Percentiles rank a stretch among this genome's conserved stretches.
phyloP scores from a whole-genome alignment of 1,140 invertebrate species.

The Diprion similis region DNA sequence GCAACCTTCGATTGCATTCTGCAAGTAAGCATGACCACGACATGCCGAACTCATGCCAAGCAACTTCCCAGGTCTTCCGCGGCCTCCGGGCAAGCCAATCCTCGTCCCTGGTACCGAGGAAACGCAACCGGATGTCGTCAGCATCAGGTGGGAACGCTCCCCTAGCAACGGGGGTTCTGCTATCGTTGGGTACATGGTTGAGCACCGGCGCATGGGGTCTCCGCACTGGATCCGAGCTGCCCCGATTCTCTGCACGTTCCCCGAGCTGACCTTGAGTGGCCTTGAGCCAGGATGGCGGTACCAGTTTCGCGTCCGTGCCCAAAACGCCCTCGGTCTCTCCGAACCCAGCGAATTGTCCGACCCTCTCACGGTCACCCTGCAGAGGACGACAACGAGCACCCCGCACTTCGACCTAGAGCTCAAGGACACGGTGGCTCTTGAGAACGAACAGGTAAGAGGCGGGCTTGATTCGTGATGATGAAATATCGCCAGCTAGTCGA shows the following conservation, averaged over 20 bases:
- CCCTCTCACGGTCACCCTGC: conserved; percentile 75
- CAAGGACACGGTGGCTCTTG: conserved; percentile 70
- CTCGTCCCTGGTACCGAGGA: conserved; percentile 71
- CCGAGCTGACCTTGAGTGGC: conserved; percentile 77
- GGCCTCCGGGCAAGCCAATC: conserved; percentile 78
- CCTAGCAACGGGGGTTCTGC: conserved; percentile 86
- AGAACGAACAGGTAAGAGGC: conserved; percentile 74
- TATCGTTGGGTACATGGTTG: conserved; percentile 83
- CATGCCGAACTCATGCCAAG: conserved; percentile 10
- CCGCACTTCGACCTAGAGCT: conserved; percentile 75
- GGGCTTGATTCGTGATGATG: too few relatives aligned
- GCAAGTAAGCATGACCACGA: too few relatives aligned
- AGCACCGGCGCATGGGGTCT: conserved; percentile 78
- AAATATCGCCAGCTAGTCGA: too few relatives aligned
- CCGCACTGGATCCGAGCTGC: conserved; percentile 80
- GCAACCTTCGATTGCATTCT: too few relatives aligned
- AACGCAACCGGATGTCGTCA: conserved; percentile 83
- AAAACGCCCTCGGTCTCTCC: conserved; percentile 84
- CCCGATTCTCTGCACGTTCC: conserved; percentile 70
- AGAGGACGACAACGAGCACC: conserved; percentile 69
- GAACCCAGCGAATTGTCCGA: conserved; percentile 81
- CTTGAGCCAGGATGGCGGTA: conserved; percentile 87
- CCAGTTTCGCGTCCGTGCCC: conserved; percentile 86
- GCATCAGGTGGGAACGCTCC: conserved; percentile 85
- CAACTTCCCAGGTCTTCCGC: conserved; percentile 72